Base-by-base conservation (phyloP, 2,113 vertebrate genomes). In the Xyrauchen texanus region DNA sequence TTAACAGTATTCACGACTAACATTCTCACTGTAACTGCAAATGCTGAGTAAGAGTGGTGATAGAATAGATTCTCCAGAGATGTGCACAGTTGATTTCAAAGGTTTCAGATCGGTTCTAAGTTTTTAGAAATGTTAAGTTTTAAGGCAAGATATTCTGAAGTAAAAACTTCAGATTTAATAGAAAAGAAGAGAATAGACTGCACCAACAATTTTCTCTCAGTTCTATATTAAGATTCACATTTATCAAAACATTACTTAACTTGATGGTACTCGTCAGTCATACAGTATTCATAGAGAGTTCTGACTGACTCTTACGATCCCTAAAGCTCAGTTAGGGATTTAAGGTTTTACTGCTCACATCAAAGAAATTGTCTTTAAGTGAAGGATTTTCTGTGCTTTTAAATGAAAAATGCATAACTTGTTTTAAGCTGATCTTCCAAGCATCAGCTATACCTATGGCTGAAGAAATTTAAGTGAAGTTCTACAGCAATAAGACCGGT, bases 181-280 rank as follows among this genome's bases (percentile, higher is more conserved):
- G 42, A 44, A 13, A 66, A 66, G 46, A 2, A 6, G n/a, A n/a
- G n/a, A n/a, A n/a, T n/a, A n/a, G 21, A 70, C 8, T 44, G 21
- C 21, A 34, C 21, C 21, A 34, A 34, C 21, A n/a, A 34, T 80
- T 49, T 11, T 72, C 8, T 66, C 61, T 66, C 52, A 11, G 53
- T 79, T 72, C 51, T 21, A 64, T 65, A 64, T 47, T 45, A 57
- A 79, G 77, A 63, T 57, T 72, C 66, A 45, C 62, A 77, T 78
- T 82, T 78, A 78, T 78, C 62, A 73, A 82, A 71, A 78, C 62
- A 82, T 73, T 73, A 13, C 62, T 82, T 68, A 82, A 73, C 81
- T 77, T 82, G 81, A 73, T 72, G 75, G 61, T 61, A 64, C 67
- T 58, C 78, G 68, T 82, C 75, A 60, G 34, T 82, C 68, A 78